Percentiles rank a stretch among this genome's conserved stretches.
phyloP scores from a whole-genome alignment of 1,140 invertebrate genomes.

The Zaprionus capensis region DNA sequence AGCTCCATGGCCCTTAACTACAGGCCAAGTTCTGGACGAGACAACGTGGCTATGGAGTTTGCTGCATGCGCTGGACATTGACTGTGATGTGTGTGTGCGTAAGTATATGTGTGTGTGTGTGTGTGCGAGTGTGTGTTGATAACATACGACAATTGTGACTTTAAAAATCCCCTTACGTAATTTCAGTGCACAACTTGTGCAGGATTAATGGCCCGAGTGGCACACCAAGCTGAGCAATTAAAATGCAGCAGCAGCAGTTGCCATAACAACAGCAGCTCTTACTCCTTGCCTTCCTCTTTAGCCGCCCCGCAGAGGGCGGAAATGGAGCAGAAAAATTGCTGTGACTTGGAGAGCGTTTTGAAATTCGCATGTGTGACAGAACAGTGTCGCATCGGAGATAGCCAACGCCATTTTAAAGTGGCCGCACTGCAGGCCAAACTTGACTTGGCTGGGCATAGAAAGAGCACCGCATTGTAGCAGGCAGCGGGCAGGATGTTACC shows the following conservation, averaged over 20 bases:
- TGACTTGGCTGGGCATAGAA: background rate
- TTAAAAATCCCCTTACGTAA: slow-evolving; percentile 77
- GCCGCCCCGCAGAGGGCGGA: slow-evolving; percentile 47
- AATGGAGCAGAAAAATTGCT: slow-evolving; percentile 81
- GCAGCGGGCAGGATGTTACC: slow-evolving; percentile 1
- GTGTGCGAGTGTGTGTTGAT: slow-evolving; percentile 60
- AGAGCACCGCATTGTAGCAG: background rate
- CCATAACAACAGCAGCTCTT: slow-evolving; percentile 15
- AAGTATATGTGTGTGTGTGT: background rate
- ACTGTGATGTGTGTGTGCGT: slow-evolving; percentile 2
- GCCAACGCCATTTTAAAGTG: slow-evolving; percentile 71
- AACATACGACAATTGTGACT: slow-evolving; percentile 82
- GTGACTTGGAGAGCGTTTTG: slow-evolving; percentile 73
- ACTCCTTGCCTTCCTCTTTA: background rate
- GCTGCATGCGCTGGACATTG: slow-evolving; percentile 21
- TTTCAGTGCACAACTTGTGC: slow-evolving; percentile 78
- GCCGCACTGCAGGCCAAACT: slow-evolving; percentile 17
- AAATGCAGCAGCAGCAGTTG: slow-evolving; percentile 65
- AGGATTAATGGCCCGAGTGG: slow-evolving; percentile 78
- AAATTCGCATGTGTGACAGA: slow-evolving; percentile 77
- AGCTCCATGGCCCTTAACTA: slow-evolving; percentile 54
- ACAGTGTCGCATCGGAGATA: slow-evolving; percentile 60
- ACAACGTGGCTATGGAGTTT: background rate
- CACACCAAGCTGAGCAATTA: slow-evolving; percentile 77
- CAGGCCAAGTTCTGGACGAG: slow-evolving; percentile 48